phyloP scores from a whole-genome alignment of 2,888 invertebrate genomes.

The Luffia ferchaultella region DNA sequence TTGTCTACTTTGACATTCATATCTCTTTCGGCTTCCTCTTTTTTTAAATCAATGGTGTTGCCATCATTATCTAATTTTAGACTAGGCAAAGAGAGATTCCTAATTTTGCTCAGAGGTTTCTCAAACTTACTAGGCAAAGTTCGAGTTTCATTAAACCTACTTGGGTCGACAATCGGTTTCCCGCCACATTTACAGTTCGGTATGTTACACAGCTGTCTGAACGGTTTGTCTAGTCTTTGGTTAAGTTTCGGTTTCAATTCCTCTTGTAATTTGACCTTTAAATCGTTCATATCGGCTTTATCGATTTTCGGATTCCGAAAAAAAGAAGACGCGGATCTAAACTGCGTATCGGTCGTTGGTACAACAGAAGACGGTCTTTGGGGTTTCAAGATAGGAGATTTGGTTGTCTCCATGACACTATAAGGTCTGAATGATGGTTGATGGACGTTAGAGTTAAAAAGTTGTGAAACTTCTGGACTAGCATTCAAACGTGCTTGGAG shows the following conservation, averaged over 20 bases:
- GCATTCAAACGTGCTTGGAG: conserved; percentile 26
- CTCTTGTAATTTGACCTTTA: conserved; percentile 47
- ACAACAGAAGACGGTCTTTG: conserved; percentile 53
- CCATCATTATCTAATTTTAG: conserved; percentile 37
- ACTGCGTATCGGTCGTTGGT: conserved; percentile 45
- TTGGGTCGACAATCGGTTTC: conserved; percentile 26
- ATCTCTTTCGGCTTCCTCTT: conserved; percentile 42
- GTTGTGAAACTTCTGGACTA: conserved; percentile 34
- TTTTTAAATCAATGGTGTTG: conserved; percentile 26
- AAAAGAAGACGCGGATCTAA: conserved; percentile 48
- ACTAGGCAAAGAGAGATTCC: conserved; percentile 52
- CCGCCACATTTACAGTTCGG: conserved; percentile 53
- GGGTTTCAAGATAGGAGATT: conserved; percentile 31
- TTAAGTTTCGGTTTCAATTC: conserved; percentile 34
- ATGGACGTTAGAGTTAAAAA: conserved; percentile 32
- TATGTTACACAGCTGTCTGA: conserved; percentile 42
- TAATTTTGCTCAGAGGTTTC: conserved; percentile 38
- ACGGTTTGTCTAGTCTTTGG: conserved; percentile 37
- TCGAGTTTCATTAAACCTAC: conserved; percentile 38
- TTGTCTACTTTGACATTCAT: conserved; percentile 24
- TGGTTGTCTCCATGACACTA: conserved; percentile 47
- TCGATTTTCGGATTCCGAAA: conserved; percentile 31
- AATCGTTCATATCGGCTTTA: conserved; percentile 39
- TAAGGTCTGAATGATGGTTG: conserved; percentile 46
- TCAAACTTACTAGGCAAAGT: conserved; percentile 43